Conservation (phyloP, 2,797 vertebrate genomes). For the Eulemur albifrons region DNA sequence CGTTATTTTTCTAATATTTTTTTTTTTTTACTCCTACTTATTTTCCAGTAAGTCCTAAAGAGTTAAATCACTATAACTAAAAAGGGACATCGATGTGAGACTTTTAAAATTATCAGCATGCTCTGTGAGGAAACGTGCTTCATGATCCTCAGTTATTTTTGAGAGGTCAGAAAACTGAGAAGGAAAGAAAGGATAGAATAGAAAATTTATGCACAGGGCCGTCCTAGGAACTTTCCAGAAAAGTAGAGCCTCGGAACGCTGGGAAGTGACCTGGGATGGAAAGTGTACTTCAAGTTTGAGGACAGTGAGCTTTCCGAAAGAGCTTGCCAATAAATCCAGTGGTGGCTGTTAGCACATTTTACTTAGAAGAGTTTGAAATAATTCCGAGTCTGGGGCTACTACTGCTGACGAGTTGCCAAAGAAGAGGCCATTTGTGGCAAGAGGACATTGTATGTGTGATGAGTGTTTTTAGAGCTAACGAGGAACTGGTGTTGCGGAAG, state of each 20-base stretch:
- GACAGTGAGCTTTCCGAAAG: neutral
- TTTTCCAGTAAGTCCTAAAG: neutral
- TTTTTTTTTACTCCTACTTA: neutral
- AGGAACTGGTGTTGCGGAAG: rapidly evolving
- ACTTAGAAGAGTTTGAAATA: neutral
- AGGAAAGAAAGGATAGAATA: neutral
- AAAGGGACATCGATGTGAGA: neutral
- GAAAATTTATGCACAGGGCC: neutral
- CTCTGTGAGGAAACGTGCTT: neutral
- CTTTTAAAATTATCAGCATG: neutral
- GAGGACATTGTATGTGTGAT: neutral
- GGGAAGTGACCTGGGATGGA: neutral
- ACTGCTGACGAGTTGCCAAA: neutral
- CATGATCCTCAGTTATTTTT: neutral
- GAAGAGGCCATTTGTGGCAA: neutral
- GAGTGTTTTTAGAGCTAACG: neutral
- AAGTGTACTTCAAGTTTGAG: too few species aligned
- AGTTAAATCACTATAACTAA: neutral
- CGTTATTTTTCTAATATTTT: neutral
- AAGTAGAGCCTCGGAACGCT: rapidly evolving
- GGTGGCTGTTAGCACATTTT: neutral
- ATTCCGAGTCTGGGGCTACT: neutral
- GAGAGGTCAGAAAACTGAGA: neutral
- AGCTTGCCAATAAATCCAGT: rapidly evolving
- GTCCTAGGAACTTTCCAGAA: neutral